A percentile compares a stretch with the other conserved stretches of the same genome.
These are phyloP conservation scores for Cephalophus harveyi DNA, from an alignment of 2,113 vertebrate species.

Conservation along the genomic window DNA sequence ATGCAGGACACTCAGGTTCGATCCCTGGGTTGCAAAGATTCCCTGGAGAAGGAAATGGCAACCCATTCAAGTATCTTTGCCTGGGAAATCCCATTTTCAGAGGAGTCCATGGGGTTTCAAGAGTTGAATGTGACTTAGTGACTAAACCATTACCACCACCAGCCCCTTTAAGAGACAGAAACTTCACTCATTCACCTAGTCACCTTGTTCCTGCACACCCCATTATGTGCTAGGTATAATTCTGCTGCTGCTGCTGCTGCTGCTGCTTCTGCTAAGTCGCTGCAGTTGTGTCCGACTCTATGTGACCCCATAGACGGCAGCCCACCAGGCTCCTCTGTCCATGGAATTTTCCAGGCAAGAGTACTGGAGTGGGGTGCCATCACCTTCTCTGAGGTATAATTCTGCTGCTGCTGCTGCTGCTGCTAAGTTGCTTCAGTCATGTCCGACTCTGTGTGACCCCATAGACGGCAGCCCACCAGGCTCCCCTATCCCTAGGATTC, in stretches of 20 bases:
- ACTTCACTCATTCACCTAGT: background rate
- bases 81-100: background rate
- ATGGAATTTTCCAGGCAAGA: too few species aligned
- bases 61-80: background rate
- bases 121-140: background rate
- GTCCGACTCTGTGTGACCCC: too few species aligned
- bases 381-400: too few species aligned
- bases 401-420: too few species aligned
- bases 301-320: too few species aligned
- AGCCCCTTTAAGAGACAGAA: background rate
- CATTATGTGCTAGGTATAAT: background rate
- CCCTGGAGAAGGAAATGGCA: background rate
- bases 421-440: too few species aligned
- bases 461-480: too few species aligned
- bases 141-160: background rate
- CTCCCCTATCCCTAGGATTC: too few species aligned
- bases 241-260: too few species aligned
- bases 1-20: background rate
- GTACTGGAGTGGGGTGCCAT: too few species aligned
- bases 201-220: background rate
- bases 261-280: too few species aligned
- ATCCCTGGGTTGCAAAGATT: background rate
- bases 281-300: accelerated
- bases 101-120: background rate
- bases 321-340: too few species aligned